phyloP scores from a whole-genome alignment of 2,113 vertebrate genomes.

The Hystrix brachyura region DNA sequence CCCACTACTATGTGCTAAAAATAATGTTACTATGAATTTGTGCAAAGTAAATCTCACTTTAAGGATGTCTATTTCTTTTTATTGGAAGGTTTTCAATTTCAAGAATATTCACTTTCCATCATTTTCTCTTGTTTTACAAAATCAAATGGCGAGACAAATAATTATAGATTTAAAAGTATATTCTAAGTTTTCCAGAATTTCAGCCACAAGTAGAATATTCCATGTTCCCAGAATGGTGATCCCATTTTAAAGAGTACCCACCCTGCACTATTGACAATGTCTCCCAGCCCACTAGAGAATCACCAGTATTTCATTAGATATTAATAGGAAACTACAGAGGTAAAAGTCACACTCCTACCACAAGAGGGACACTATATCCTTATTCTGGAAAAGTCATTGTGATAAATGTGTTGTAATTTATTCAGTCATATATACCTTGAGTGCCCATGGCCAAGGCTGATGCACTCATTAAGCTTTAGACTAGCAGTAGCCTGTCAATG shows the following conservation, averaged over 20 bases:
- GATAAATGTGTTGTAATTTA: background rate
- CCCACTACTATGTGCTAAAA: background rate
- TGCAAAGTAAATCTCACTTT: background rate
- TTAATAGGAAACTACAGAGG: background rate
- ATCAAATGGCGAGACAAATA: background rate
- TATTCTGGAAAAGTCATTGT: background rate
- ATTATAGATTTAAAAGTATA: background rate
- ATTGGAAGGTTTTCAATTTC: background rate
- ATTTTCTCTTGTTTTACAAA: background rate
- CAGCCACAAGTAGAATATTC: background rate
- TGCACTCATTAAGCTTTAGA: background rate
- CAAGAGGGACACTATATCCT: background rate
- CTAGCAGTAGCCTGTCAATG: background rate
- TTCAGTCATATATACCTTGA: background rate
- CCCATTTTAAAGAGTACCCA: background rate
- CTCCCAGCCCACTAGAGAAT: background rate
- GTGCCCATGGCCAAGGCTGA: background rate
- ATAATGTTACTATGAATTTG: background rate
- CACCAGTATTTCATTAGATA: background rate
- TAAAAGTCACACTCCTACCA: background rate
- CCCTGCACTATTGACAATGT: rapidly evolving
- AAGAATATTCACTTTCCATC: background rate
- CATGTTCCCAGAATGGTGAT: background rate
- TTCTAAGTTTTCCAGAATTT: background rate
- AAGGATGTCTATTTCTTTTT: background rate